Evolutionary conservation across 2,888 invertebrate species (phyloP), one percentile per base, ranked within the genome.

Genomic region (Beris morrisii): DNA sequence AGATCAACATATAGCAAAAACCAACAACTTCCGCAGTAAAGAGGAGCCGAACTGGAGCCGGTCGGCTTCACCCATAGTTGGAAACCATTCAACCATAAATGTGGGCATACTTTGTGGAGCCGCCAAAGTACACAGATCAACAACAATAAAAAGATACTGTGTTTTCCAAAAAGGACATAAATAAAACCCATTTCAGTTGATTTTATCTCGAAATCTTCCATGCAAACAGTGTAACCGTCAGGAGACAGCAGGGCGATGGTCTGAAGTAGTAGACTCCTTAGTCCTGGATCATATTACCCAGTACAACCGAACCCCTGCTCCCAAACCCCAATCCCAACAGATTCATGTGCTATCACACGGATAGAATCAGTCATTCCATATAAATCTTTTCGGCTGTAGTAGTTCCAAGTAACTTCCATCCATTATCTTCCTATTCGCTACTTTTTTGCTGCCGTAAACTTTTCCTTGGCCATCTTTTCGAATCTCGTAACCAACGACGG

Each of bases 331-430:
- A 43, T 30, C 57, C 44, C n/a, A 15, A 6, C 61, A 9, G 13
- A 43, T 50, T 12, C 32, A 50, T 30, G 59, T 50, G 38, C 6
- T 13, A 30, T n/a, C 43, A 15, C 12, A 15, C 12, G 52, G 61
- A 61, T 61, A 61, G 50, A 50, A 61, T 61, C 61, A 61, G 50
- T 52, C 61, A 43, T 50, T 61, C 38, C 13, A 32, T 22, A 61
- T 61, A 61, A 61, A 61, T 61, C 61, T 61, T 48, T 50, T 61
- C 52, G 38, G 38, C 61, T 61, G 50, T 52, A 61, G 50, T 50
- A 50, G 50, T 22, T 61, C 52, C 38, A 50, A 61, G 61, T 61
- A 61, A 61, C 61, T 50, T 52, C 61, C 61, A 61, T 61, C 61
- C 61, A 52, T 61, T 61, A 61, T 61, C 61, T 22, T 6, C 28